Base-by-base conservation (phyloP, 2,888 invertebrate species). In the Agrochola macilenta region DNA sequence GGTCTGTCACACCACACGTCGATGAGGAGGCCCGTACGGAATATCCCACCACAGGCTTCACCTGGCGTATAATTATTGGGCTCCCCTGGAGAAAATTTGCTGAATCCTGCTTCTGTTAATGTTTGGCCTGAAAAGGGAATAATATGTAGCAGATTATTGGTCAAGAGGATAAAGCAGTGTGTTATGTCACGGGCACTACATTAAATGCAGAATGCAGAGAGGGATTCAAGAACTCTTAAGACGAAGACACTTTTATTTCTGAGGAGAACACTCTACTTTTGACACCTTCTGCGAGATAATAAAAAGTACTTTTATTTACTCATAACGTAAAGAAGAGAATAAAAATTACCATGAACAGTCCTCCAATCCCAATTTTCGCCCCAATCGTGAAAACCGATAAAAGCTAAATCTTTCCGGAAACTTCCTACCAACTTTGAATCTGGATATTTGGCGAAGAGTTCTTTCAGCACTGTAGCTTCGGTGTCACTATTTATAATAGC, bases 401-500 rank as follows among this genome's bases (percentile, higher is more conserved):
- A 80, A 30, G 81, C 78, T 1, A 35, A 1, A 14, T 63, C 63
- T 79, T 72, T 78, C 14, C 46, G 35, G 17, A 49, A 58, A 5
- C 0, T 12, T 60, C 72, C 78, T 0, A n/a, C 14, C 0, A 78
- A 5, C 5, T 14, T 57, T 1, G 49, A 20, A 7, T 30, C 26
- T 23, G 73, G 73, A 43, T 57, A 57, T 57, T 49, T 78, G 0
- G 72, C 72, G 4, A 43, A 80, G 5, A 92, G 73, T 1, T 92
- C 89, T 12, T 26, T 86, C 0, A 93, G 54, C 0, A 91, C 88
- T 5, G 49, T 57, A 0, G 90, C 88, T 75, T 94, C 94, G 0
- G 23, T 39, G 0, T 91, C 90, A 14, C 90, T 93, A 86, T 94
- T 94, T 77, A 94, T 91, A 73, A 94, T 89, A 35, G 88, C 89